Evolutionary conservation across 1,140 invertebrate species (phyloP), one percentile per base, ranked within the genome.

Genomic region (Heliconius hewitsoni): DNA sequence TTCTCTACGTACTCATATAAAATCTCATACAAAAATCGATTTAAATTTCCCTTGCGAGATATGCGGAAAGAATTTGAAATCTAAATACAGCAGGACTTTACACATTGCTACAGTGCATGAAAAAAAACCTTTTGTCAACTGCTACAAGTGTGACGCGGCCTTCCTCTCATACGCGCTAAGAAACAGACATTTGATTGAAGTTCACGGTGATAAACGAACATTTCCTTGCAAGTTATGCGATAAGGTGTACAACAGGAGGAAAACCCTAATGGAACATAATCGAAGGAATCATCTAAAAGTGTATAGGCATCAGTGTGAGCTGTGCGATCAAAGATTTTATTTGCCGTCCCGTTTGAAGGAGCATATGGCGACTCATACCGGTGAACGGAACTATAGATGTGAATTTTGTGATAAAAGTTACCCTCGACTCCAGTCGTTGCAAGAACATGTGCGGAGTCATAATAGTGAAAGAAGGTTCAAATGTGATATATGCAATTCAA

Each of bases 361-460:
- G 23, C 93, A 94, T 19, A 91, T 94, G 90, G 91, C 91, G 0
- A 93, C 91, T 0, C 93, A 94, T 30, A 94, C 91, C 0, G 93
- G 93, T 0, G 91, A 93, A 23, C 88, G 90, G 74, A 93, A 91
- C 71, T 94, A 89, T 76, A 79, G 89, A 9, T 94, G 93, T 66
- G 90, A 93, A 18, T 87, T 89, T 8, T 94, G 93, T 72, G 90
- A 92, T 37, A 94, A 94, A 23, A 88, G 87, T n/a, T 94, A 94
- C 71, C 93, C 93, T 0, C 77, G 92, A 3, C 23, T 93, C 8
- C 89, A 93, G 30, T 91, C 91, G 0, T 73, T 94, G 55, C 91
- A 94, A 19, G 90, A 90, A 23, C 92, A 93, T 77, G 83, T 92
- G 0, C 71, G 91, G 6, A 87, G 87, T 2, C 92, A 93, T 52